Base-by-base conservation (phyloP, 2,797 vertebrate species). In the Enteromius radiatus region DNA sequence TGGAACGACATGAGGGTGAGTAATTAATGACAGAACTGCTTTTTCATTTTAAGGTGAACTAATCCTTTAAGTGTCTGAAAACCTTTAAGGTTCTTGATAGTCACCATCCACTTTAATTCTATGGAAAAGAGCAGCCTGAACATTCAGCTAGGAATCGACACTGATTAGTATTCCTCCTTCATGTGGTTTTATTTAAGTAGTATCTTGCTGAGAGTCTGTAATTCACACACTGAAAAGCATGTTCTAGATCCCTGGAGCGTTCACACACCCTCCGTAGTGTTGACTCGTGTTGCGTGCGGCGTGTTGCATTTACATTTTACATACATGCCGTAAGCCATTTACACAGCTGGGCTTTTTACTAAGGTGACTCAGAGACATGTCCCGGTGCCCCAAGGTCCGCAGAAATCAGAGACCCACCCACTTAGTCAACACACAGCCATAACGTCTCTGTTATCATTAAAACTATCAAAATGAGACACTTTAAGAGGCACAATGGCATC, bases 261-360 rank as follows among this genome's bases (percentile, higher is more conserved):
- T 90, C 81, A 89, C 87, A 90, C 90, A 87, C 90, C 64, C 92
- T 90, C 89, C 84, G 67, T 15, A 74, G 84, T 80, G 84, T 61
- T 52, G 47, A 52, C 90, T 81, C 77, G 85, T 71, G 87, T 87
- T 90, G 88, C 86, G 77, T 90, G 91, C 84, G 85, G 82, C n/a
- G 5, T 81, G 86, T 81, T 56, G 76, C 36, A 85, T 84, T 87
- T 91, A 87, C 90, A 94, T 94, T 94, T 91, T 93, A 88, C 87
- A 91, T 85, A 89, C 89, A 91, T 93, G 93, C 90, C 81, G 92
- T 94, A 91, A 94, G 92, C 81, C 92, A 94, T 94, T 95, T 93
- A 93, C 92, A 94, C 93, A 94, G 92, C 92, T 94, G 93, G 92
- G 83, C 88, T 91, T 92, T 92, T 88, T 90, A 92, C 77, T 87